Conservation (phyloP, 2,797 vertebrate genomes). For the Halcyon smyrnensis region DNA sequence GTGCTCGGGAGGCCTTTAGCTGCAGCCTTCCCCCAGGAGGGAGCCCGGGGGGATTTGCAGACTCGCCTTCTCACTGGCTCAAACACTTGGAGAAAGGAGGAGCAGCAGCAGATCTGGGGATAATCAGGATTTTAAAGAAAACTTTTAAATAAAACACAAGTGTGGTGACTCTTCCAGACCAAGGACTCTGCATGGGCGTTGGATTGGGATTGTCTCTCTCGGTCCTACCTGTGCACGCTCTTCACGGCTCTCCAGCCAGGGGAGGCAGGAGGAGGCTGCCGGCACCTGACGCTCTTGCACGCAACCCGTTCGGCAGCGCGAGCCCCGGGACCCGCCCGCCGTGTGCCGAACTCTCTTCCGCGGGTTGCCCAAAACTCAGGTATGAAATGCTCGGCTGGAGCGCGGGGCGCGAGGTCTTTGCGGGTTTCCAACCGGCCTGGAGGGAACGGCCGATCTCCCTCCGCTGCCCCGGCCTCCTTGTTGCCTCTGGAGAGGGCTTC, state of each 20-base stretch:
- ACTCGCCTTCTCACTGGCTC: background rate
- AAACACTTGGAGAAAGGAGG: background rate
- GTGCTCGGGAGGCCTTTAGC: background rate
- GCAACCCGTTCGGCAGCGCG: background rate
- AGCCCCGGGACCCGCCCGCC: background rate
- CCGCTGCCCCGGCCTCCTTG: conserved; percentile 10
- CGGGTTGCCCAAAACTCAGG: conserved; percentile 83
- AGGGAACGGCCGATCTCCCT: background rate
- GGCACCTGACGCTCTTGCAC: background rate
- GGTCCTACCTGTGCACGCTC: background rate
- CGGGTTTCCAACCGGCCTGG: background rate
- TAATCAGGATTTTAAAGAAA: background rate
- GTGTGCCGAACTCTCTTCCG: background rate
- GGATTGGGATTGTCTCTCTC: background rate
- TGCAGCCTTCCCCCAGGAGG: background rate
- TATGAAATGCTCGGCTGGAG: conserved; percentile 76
- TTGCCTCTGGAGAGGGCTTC: conserved; percentile 4
- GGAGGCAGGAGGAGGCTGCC: background rate
- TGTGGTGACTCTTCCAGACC: background rate
- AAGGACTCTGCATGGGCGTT: background rate
- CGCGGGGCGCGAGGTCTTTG: conserved; percentile 54
- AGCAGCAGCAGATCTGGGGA: conserved; percentile 12
- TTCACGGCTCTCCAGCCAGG: background rate
- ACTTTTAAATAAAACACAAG: background rate
- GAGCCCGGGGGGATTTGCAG: background rate